These are phyloP conservation scores for Notothenia rossii DNA, from an alignment of 2,113 vertebrate species.

Conservation along the genomic window DNA sequence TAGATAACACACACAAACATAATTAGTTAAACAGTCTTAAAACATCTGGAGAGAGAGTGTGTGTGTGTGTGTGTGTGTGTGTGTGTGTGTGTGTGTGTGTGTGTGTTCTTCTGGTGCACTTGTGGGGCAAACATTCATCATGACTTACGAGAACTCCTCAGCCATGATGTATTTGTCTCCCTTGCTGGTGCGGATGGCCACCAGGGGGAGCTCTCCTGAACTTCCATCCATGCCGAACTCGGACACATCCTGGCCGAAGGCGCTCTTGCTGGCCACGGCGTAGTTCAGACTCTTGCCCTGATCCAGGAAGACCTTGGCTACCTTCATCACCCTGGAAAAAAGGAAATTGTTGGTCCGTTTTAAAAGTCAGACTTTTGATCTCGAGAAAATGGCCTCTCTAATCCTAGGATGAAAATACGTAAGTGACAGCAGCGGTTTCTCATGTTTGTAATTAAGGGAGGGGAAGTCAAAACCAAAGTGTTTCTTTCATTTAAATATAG, in stretches of 20 bases:
- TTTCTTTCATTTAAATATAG: not conserved
- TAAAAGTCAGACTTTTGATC: not conserved
- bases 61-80: not conserved
- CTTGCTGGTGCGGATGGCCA: conserved; percentile 91
- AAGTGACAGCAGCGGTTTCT: not conserved
- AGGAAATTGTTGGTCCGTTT: not conserved
- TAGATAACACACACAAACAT: no score
- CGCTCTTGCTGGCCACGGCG: conserved; percentile 92
- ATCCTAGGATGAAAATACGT: no score
- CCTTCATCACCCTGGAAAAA: conserved; percentile 92
- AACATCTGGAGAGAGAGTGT: not conserved
- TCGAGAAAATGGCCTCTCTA: not conserved
- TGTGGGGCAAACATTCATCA: not conserved
- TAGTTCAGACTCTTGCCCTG: conserved; percentile 91
- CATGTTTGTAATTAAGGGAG: not conserved
- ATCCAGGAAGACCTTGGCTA: conserved; percentile 94
- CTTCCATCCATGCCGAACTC: conserved; percentile 92
- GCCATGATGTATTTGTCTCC: conserved; percentile 97
- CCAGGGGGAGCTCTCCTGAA: conserved; percentile 89
- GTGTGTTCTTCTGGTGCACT: no score
- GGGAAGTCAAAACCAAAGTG: not conserved
- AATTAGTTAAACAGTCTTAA: no score
- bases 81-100: not conserved
- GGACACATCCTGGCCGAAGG: conserved; percentile 89
- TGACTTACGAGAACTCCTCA: conserved; percentile 96